These are phyloP conservation scores for Eupeodes corollae DNA, from an alignment of 1,140 invertebrate genomes.

Conservation along the genomic window DNA sequence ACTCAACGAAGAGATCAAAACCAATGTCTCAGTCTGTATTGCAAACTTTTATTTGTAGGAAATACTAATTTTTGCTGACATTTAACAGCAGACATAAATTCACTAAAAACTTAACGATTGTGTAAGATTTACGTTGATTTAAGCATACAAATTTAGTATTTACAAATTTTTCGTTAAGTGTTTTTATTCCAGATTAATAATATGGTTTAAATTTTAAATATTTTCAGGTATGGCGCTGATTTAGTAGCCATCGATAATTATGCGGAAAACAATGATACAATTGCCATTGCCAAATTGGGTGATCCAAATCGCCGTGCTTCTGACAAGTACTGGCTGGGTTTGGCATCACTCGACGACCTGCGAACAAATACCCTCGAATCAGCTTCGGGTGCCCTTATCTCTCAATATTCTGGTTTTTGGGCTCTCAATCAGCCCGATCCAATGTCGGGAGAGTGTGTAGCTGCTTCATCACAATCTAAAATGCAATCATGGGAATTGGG, in stretches of 20 bases:
- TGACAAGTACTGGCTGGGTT: constrained; percentile 73
- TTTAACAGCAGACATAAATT: too few relatives aligned
- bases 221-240: constrained; percentile 81
- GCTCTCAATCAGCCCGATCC: constrained; percentile 77
- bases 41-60: too few relatives aligned
- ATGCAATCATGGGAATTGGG: constrained; percentile 83
- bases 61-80: too few relatives aligned
- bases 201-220: too few relatives aligned
- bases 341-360: constrained; percentile 80
- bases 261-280: constrained; percentile 81
- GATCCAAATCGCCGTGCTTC: constrained; percentile 43
- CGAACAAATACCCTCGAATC: constrained; percentile 88
- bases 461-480: constrained; percentile 60
- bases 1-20: too few relatives aligned
- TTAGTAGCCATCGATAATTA: constrained; percentile 81
- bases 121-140: too few relatives aligned
- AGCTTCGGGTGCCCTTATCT: constrained; percentile 78
- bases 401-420: constrained; percentile 89
- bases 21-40: too few relatives aligned
- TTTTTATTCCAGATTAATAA: too few relatives aligned
- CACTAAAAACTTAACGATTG: too few relatives aligned
- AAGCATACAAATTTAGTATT: too few relatives aligned
- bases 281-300: constrained; percentile 57
- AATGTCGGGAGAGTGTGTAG: constrained; percentile 76
- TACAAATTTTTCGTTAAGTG: too few relatives aligned